Base-by-base conservation (phyloP, 2,888 invertebrate genomes). In the Oligia strigilis region DNA sequence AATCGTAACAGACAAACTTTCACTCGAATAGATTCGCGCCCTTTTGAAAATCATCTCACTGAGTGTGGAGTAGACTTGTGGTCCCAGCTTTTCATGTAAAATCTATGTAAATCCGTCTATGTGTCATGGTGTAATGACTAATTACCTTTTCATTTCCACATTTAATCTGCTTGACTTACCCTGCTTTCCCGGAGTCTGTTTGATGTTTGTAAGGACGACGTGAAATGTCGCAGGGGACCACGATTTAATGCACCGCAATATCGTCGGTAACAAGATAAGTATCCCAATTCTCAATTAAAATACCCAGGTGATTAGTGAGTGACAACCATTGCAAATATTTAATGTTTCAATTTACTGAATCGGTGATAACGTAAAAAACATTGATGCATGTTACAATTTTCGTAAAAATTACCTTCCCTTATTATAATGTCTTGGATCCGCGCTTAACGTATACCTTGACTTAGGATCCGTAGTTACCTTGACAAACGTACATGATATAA, bases 361-460 rank as follows among this genome's bases (percentile, higher is more conserved):
- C 43, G 29, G 65, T 66, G 43, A 58, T 43, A 70, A 49, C 78
- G 43, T 77, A 49, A 82, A 72, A 66, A 72, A 60, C 64, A 83
- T 77, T 74, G 72, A 36, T 75, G 81, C 76, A 80, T 83, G 82
- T 75, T 70, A 73, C 17, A 69, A 78, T 80, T 55, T 82, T 78
- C 58, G n/a, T 74, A n/a, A 52, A 70, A 80, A 65, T 72, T 67
- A 60, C 60, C 64, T 72, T 66, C 19, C 29, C n/a, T 23, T 72
- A 52, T 29, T 65, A 76, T 65, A 58, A 81, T 78, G 80, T 82
- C 76, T 89, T 89, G 89, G 89, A 89, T 89, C 89, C 89, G 89
- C 89, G 89, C 83, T 88, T 89, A 86, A 84, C 84, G 89, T 87
- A 83, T 88, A 88, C 88, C 89, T 89, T 87, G 88, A 86, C 89